Conservation (phyloP, 2,113 vertebrate genomes). For the Oncorhynchus tshawytscha region DNA sequence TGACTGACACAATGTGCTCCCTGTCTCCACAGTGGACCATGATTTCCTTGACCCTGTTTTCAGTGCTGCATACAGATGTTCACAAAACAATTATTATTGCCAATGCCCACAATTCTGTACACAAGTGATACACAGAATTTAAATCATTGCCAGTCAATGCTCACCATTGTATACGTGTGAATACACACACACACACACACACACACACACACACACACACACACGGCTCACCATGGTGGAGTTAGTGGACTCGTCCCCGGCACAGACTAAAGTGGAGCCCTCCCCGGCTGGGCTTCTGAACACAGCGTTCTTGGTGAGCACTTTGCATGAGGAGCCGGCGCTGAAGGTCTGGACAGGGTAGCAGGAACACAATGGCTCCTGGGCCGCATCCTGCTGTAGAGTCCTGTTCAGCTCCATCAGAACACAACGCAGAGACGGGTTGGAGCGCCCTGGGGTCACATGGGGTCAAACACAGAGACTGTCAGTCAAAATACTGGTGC, state of each 20-base stretch:
- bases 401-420: constrained; percentile 85
- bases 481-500: constrained; percentile 31
- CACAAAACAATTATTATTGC: too few species aligned
- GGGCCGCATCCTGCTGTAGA: constrained; percentile 61
- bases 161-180: neutral
- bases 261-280: constrained; percentile 83
- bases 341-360: constrained; percentile 85
- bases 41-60: neutral
- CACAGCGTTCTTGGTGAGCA: constrained; percentile 92
- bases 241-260: constrained; percentile 88
- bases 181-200: neutral
- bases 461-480: neutral
- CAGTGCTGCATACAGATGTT: neutral
- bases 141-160: too few species aligned
- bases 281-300: constrained; percentile 82
- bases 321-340: constrained; percentile 86
- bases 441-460: constrained; percentile 77
- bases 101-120: neutral
- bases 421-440: constrained; percentile 81
- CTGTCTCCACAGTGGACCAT: neutral
- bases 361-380: constrained; percentile 79
- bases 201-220: neutral
- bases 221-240: constrained; percentile 84
- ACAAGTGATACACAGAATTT: neutral
- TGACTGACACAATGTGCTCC: neutral